Base-by-base conservation (phyloP, 2,113 vertebrate genomes). In the Podarcis raffonei region DNA sequence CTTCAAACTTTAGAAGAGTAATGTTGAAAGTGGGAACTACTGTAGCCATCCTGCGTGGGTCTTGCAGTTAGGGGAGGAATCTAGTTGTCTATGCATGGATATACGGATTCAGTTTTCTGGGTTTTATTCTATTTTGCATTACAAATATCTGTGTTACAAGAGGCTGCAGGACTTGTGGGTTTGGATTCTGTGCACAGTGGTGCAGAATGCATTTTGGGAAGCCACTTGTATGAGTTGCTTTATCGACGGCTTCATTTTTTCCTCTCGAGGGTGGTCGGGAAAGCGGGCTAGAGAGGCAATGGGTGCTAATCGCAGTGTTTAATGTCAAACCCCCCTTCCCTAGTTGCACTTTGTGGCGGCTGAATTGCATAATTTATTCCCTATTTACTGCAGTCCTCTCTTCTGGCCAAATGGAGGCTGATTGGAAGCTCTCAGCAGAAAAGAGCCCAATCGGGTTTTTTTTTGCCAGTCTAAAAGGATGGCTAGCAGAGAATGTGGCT, bases 311-410 rank as follows among this genome's bases (percentile, higher is more conserved):
- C 18, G 48, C 13, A 69, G 42, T 66, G 15, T 13, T 53, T 35
- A 59, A 42, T 77, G 7, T 8, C 32, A n/a, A 62, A 9, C 37
- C 25, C 37, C 2, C 15, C 23, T 4, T 27, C 22, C 30, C 25
- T 25, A 32, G 75, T 77, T 68, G 71, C 71, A 57, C 25, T 77
- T 89, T 68, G 69, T 65, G 94, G 91, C 93, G 90, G 90, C 92
- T 90, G 81, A 83, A 62, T 83, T 88, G 92, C 93, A 94, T 94
- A 94, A 96, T 95, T 95, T 94, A 96, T 95, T 95, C 94, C 92
- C 93, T 91, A 89, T 92, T 95, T 94, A 93, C 94, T 96, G 95
- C 94, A 95, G 92, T 93, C 94, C 89, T 95, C 91, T 86, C 90
- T 94, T 92, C 94, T 93, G 94, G 93, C 88, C 88, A 91, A 86